Conservation (phyloP, 2,888 invertebrate species). For the Punctoribates punctum region DNA sequence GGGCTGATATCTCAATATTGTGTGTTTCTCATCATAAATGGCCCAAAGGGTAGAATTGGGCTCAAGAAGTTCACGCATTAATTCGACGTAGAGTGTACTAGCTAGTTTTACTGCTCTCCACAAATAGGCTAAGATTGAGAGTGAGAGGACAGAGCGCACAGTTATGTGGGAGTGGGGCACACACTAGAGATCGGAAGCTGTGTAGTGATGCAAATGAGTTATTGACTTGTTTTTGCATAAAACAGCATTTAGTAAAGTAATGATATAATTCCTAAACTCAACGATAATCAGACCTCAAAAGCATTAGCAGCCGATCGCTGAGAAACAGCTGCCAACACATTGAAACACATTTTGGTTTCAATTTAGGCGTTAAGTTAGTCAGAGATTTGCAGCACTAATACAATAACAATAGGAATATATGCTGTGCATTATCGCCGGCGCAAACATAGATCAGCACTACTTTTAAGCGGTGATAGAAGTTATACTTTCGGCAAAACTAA, state of each 20-base stretch:
- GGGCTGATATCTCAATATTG: conserved; percentile 15
- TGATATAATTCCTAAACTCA: conserved; percentile 17
- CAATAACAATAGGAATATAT: conserved; percentile 25
- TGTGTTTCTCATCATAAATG: conserved; percentile 27
- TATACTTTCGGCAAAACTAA: neutral
- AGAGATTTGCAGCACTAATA: conserved; percentile 30
- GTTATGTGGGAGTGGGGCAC: neutral
- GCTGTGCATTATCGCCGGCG: neutral
- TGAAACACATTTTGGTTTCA: conserved; percentile 37
- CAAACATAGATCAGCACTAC: neutral
- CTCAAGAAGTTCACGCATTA: neutral
- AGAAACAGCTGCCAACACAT: conserved; percentile 34
- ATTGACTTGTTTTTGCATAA: conserved; percentile 39
- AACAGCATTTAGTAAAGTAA: conserved; percentile 31
- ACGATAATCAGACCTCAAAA: conserved; percentile 37
- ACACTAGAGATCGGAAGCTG: neutral
- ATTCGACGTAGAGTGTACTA: neutral
- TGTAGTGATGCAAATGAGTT: conserved; percentile 35
- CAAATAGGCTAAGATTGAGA: neutral
- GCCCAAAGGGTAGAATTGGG: neutral
- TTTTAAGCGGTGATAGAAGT: neutral
- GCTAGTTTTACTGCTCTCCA: neutral
- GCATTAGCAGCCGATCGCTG: conserved; percentile 31
- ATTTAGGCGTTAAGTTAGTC: conserved; percentile 31
- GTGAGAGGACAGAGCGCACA: neutral